Evolutionary conservation across 2,888 invertebrate genomes (phyloP), one percentile per base, ranked within the genome.

Genomic region (Schizaphis graminum): DNA sequence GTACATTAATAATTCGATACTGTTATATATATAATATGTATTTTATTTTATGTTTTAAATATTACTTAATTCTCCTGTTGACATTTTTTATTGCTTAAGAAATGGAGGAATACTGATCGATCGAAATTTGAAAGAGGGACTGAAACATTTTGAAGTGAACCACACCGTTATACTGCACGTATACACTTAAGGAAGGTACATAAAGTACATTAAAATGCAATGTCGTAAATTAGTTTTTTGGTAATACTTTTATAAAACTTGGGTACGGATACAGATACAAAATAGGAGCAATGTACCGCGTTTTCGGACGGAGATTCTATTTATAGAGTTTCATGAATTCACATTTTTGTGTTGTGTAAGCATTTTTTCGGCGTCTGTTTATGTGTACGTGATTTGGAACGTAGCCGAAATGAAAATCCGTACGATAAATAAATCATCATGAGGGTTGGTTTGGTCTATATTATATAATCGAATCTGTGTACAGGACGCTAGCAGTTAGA

Each of bases 401-500:
- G 61, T 61, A 49, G 56, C 53, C n/a, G 21, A 89, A 89, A 67
- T n/a, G 92, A 89, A 93, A 89, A 56, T 77, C 53, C 77, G 44
- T 67, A 67, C 67, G 44, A 93, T 93, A 89, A 89, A 93, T 93
- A 89, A 93, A 93, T 92, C 84, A 91, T 92, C 56, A 56, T 24
- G 16, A 84, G 84, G 84, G 84, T 56, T 53, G 57, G 21, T 53
- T 61, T 61, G 67, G 35, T 49, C 57, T n/a, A 35, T n/a, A 61
- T 26, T 44, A 61, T 61, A n/a, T 67, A 21, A 57, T 26, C n/a
- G 1, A n/a, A 67, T 35, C 13, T 16, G n/a, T 67, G 16, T 67
- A 67, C 35, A 67, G n/a, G 67, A 35, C 67, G n/a, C 67, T 67
- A n/a, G 67, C 67, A 16, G 16, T 35, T 67, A 13, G 61, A n/a